Evolutionary conservation across 1,140 invertebrate species (phyloP).

Genomic region (Lamellibrachia luymesi): DNA sequence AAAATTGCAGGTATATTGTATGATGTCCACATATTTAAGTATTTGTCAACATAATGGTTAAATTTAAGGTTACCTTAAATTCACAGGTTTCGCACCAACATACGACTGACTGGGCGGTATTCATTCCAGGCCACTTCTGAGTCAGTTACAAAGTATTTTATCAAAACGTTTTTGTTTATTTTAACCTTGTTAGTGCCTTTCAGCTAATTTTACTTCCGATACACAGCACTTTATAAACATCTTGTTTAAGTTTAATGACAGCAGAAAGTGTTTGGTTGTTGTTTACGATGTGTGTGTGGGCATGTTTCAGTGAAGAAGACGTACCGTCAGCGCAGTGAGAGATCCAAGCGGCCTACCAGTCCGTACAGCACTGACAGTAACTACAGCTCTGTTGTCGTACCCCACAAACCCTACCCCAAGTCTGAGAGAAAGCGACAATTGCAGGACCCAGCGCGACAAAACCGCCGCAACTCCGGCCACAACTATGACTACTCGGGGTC

Average conservation of each 20-base stretch:
- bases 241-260: neutral
- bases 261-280: neutral
- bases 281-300: no score
- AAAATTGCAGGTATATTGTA: neutral
- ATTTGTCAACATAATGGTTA: no score
- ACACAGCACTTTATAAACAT: no score
- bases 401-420: conserved; percentile 50
- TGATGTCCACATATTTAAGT: neutral
- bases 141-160: no score
- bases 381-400: conserved; percentile 49
- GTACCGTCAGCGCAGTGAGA: conserved; percentile 32
- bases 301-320: neutral
- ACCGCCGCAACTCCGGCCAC: neutral
- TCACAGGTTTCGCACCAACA: no score
- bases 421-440: conserved; percentile 56
- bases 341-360: conserved; percentile 47
- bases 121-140: no score
- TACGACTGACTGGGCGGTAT: neutral
- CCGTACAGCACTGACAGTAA: conserved; percentile 60
- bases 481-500: neutral
- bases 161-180: no score
- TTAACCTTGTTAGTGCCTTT: no score
- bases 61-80: no score
- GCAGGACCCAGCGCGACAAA: neutral
- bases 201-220: no score